Conservation (phyloP, 2,888 invertebrate genomes). For the Spodoptera littoralis region DNA sequence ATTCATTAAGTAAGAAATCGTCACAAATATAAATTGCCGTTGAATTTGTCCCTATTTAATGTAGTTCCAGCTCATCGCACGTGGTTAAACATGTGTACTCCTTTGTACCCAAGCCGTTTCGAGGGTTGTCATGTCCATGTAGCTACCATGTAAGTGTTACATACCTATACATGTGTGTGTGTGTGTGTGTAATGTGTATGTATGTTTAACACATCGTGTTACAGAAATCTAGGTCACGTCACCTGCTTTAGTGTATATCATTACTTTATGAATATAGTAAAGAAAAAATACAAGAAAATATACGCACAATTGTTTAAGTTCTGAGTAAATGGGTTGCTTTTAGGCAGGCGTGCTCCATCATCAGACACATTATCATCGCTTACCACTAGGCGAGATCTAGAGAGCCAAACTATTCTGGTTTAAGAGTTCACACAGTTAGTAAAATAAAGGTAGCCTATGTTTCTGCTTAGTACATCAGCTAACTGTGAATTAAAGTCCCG, state of each 20-base stretch:
- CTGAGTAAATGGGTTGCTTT: not conserved
- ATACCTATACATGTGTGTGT: not conserved
- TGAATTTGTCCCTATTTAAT: constrained; percentile 19
- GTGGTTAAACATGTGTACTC: constrained; percentile 22
- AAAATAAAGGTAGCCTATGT: too few relatives aligned
- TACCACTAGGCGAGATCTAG: not conserved
- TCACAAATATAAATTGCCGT: constrained; percentile 7
- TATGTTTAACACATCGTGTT: not conserved
- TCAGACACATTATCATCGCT: too few relatives aligned
- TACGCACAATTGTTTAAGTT: not conserved
- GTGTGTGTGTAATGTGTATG: too few relatives aligned
- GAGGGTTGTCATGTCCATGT: constrained; percentile 33
- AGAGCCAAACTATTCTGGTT: too few relatives aligned
- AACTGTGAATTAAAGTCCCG: too few relatives aligned
- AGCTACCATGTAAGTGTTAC: constrained; percentile 22
- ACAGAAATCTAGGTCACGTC: constrained; percentile 19
- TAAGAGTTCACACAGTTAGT: too few relatives aligned
- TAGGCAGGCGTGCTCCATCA: too few relatives aligned
- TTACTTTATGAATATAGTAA: too few relatives aligned
- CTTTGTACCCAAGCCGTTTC: constrained; percentile 23
- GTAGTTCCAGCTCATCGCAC: constrained; percentile 10
- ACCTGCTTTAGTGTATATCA: constrained; percentile 1
- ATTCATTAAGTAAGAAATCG: constrained; percentile 28
- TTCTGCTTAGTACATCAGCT: too few relatives aligned
- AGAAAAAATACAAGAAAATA: too few relatives aligned